These are phyloP conservation scores for Barnardius zonarius DNA, from an alignment of 2,113 vertebrate species.

Conservation along the genomic window DNA sequence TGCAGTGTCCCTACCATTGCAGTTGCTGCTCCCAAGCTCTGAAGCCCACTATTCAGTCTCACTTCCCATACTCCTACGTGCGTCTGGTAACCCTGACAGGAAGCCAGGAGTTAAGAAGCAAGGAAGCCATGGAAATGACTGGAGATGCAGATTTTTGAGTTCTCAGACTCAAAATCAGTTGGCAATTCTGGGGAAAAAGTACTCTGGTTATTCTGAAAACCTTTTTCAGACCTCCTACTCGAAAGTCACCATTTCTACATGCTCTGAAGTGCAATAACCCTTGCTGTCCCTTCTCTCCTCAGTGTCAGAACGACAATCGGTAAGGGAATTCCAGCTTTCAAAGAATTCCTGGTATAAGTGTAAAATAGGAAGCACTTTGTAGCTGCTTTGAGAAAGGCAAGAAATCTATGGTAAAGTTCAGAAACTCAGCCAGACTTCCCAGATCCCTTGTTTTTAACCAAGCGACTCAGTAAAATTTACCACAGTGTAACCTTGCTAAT, in stretches of 20 bases:
- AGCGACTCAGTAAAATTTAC: neutral
- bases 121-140: neutral
- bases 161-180: neutral
- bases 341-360: neutral
- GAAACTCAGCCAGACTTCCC: neutral
- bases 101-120: neutral
- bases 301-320: neutral
- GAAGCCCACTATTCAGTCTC: neutral
- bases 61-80: neutral
- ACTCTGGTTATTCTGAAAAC: neutral
- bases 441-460: neutral
- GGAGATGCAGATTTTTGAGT: neutral
- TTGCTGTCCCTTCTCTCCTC: neutral
- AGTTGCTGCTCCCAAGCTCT: neutral
- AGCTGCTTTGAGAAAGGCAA: neutral
- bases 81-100: neutral
- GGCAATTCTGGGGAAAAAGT: neutral
- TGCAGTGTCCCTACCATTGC: neutral
- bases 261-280: neutral
- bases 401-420: neutral
- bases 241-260: neutral
- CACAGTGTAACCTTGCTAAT: neutral
- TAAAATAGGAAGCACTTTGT: neutral
- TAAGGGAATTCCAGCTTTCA: neutral
- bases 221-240: neutral